Evolutionary conservation across 2,113 vertebrate genomes (phyloP).

Genomic region (Axis porcinus): DNA sequence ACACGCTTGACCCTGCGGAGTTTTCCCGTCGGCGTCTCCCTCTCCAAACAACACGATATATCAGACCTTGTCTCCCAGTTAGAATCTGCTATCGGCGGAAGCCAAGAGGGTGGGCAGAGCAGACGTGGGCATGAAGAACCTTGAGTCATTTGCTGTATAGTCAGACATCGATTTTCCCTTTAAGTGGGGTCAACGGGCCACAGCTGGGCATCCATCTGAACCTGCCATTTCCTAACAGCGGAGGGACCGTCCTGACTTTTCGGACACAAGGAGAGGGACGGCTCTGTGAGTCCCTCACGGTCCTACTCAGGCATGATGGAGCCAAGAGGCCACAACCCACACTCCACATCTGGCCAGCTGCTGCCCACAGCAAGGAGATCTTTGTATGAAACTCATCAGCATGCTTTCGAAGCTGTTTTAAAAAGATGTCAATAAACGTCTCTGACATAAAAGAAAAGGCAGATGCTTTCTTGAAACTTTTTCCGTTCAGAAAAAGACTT

Average conservation of each 20-base stretch:
- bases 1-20: constrained; percentile 74
- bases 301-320: neutral
- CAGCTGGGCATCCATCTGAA: neutral
- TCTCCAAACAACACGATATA: constrained; percentile 77
- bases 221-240: constrained; percentile 30
- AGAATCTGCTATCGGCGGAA: constrained; percentile 54
- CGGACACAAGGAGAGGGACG: neutral
- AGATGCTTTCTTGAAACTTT: neutral
- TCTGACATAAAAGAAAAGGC: neutral
- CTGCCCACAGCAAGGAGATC: neutral
- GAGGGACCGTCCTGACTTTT: neutral
- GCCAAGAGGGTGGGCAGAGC: constrained; percentile 62
- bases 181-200: neutral
- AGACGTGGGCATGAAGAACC: neutral
- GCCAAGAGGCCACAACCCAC: constrained; percentile 17
- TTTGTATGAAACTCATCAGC: neutral
- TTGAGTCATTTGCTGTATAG: constrained; percentile 8
- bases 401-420: neutral
- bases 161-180: neutral
- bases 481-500: constrained; percentile 27
- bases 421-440: neutral
- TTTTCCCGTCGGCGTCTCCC: constrained; percentile 72
- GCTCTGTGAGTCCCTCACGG: neutral
- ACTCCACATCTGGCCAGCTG: neutral
- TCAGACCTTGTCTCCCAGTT: constrained; percentile 75